Evolutionary conservation across 2,797 vertebrate species (phyloP).

Genomic region (Fratercula arctica): DNA sequence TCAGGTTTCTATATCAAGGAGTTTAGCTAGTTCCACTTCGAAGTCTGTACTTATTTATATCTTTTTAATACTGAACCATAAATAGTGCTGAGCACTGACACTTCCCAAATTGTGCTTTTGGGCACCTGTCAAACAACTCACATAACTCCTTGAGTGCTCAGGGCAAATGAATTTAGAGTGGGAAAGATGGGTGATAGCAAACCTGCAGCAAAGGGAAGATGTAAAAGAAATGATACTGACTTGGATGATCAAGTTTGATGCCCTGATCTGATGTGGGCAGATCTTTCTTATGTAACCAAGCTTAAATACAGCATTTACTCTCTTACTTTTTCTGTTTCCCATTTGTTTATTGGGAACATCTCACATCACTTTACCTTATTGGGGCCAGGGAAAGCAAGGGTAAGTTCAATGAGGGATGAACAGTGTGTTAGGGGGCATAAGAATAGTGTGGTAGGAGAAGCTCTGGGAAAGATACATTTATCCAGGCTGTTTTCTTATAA

Average conservation of each 20-base stretch:
- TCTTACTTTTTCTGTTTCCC: not conserved
- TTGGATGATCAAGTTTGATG: not conserved
- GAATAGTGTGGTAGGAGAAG: not conserved
- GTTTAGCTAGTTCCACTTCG: constrained; percentile 28
- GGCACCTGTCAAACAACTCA: not conserved
- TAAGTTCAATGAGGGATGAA: not conserved
- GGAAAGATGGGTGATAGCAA: not conserved
- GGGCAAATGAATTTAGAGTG: not conserved
- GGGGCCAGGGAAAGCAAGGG: not conserved
- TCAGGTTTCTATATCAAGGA: constrained; percentile 19
- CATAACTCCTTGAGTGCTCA: not conserved
- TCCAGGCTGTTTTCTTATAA: not conserved
- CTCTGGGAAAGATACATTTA: not conserved
- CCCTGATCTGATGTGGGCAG: not conserved
- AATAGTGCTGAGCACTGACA: constrained; percentile 22
- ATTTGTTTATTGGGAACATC: not conserved
- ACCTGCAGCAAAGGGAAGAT: not conserved
- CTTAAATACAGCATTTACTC: not conserved
- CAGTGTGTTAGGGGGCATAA: not conserved
- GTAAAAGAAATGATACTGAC: not conserved
- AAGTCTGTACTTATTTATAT: constrained; percentile 53
- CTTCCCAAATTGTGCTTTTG: not conserved
- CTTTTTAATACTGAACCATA: constrained; percentile 23
- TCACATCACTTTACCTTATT: not conserved
- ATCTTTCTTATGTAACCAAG: not conserved